Evolutionary conservation across 92 coral and sea anemone genomes (phyloP).

Genomic region (Epizoanthus stellaris): DNA sequence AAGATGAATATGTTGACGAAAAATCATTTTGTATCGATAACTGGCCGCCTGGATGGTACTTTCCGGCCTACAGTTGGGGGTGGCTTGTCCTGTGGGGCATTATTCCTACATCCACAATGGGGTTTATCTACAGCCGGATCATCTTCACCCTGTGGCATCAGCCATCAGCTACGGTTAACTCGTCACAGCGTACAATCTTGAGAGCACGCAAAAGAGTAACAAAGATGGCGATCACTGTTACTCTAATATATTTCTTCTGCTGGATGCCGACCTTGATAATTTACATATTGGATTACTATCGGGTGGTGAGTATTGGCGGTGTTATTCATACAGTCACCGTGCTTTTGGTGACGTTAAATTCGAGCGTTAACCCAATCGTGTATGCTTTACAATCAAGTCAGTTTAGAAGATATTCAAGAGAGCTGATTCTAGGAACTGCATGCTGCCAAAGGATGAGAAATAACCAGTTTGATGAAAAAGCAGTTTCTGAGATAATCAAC

Average conservation of each 20-base stretch:
- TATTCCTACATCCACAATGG: slow-evolving; percentile 48
- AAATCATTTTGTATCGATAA: slow-evolving; percentile 47
- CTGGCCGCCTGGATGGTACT: slow-evolving; percentile 51
- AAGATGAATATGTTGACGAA: slow-evolving; percentile 43
- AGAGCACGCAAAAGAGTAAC: not conserved
- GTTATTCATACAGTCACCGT: not conserved
- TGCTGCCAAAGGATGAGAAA: too few species aligned
- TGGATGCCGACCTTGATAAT: slow-evolving; percentile 40
- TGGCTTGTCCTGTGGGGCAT: slow-evolving; percentile 56
- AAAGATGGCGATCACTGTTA: slow-evolving; percentile 39
- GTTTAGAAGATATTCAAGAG: not conserved
- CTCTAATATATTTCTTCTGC: slow-evolving; percentile 33
- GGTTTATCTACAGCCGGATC: slow-evolving; percentile 48
- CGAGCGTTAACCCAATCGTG: slow-evolving; percentile 27
- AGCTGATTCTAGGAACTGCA: too few species aligned
- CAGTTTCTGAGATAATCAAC: too few species aligned
- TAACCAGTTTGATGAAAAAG: too few species aligned
- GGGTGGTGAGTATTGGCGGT: slow-evolving; percentile 3
- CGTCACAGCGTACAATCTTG: not conserved
- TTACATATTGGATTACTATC: not conserved
- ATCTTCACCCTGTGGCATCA: slow-evolving; percentile 34
- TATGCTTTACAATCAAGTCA: slow-evolving; percentile 20
- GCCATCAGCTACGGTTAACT: not conserved
- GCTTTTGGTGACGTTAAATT: slow-evolving; percentile 12
- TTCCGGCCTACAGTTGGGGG: slow-evolving; percentile 52